A percentile compares a stretch with the other conserved stretches of the same genome.
phyloP scores from a whole-genome alignment of 2,113 vertebrate species.

The Petroica traversi region DNA sequence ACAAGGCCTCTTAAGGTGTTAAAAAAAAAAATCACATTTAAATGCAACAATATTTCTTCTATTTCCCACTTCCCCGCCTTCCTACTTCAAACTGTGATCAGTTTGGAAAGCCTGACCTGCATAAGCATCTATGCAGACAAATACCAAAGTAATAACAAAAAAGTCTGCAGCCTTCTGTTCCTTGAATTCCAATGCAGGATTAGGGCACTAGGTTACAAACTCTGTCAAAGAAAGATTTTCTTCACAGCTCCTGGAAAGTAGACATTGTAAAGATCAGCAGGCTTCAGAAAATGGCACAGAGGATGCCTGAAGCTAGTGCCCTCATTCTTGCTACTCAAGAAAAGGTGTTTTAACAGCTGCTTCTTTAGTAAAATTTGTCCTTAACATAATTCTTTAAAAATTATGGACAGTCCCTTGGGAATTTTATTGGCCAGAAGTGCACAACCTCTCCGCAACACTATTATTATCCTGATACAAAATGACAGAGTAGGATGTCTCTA shows the following conservation, averaged over 20 bases:
- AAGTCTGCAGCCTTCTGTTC: neutral
- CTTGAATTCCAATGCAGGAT: neutral
- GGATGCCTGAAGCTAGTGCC: neutral
- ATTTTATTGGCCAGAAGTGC: neutral
- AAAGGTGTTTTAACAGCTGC: neutral
- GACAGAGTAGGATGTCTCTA: neutral
- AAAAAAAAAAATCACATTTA: neutral
- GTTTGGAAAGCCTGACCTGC: neutral
- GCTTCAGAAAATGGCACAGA: neutral
- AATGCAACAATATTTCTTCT: neutral
- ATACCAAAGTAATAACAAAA: neutral
- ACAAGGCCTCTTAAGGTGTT: neutral
- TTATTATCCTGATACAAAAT: neutral
- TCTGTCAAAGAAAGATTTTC: neutral
- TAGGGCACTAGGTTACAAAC: neutral
- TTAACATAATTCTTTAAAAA: neutral
- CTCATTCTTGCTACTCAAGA: neutral
- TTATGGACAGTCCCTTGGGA: neutral
- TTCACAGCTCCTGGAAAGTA: neutral
- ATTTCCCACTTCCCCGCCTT: neutral
- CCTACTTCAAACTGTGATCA: neutral
- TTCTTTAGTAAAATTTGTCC: neutral
- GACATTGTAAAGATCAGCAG: neutral
- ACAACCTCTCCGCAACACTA: neutral
- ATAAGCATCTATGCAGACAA: neutral